Evolutionary conservation across 2,113 vertebrate species (phyloP).

Genomic region (Colius striatus): DNA sequence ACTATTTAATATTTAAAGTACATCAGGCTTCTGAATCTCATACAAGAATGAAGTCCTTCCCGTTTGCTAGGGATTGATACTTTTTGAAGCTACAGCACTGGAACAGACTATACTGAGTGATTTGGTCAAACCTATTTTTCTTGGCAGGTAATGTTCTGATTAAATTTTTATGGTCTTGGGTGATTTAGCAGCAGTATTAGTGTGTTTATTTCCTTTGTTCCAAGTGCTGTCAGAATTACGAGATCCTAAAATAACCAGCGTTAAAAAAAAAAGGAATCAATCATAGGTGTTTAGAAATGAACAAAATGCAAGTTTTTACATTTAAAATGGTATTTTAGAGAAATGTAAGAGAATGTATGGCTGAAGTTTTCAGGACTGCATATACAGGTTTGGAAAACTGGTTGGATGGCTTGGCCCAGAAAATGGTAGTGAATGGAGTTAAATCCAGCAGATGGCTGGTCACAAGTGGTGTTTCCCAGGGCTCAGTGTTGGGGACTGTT

Average conservation of each 20-base stretch:
- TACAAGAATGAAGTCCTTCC: neutral
- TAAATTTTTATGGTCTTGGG: neutral
- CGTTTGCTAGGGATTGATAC: neutral
- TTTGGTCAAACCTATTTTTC: neutral
- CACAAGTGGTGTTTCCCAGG: too few species aligned
- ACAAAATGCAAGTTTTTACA: neutral
- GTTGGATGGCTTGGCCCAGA: too few species aligned
- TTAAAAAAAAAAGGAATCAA: neutral
- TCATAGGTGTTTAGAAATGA: neutral
- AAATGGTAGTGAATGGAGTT: too few species aligned
- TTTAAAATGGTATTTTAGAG: neutral
- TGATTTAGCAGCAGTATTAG: neutral
- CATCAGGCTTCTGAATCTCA: neutral
- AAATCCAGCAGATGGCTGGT: too few species aligned
- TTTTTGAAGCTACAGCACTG: neutral
- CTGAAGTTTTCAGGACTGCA: neutral
- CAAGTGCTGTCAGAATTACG: neutral
- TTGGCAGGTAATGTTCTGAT: constrained; percentile 23
- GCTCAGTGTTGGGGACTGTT: too few species aligned
- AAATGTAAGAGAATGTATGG: neutral
- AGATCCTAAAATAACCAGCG: neutral
- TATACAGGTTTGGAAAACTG: neutral
- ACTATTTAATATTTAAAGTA: neutral
- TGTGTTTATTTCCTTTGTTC: neutral
- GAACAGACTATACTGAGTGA: neutral